These are phyloP conservation scores for Peromyscus aztecus DNA, from an alignment of 2,797 vertebrate genomes.

Conservation along the genomic window DNA sequence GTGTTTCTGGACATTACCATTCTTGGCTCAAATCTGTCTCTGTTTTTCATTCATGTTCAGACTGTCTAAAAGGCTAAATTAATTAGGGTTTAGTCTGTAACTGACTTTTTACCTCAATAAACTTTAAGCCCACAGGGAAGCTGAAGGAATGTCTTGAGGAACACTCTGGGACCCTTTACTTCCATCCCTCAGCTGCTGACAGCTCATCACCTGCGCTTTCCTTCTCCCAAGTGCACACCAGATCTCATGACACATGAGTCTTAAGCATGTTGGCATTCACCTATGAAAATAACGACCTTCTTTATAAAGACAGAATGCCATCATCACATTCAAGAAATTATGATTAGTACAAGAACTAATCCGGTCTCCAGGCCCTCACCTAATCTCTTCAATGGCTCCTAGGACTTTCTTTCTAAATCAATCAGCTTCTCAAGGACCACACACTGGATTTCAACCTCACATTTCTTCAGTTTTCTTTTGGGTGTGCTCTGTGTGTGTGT, in stretches of 20 bases:
- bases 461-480: conserved; percentile 40
- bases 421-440: neutral
- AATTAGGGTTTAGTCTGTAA: neutral
- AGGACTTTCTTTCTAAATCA: too few species aligned
- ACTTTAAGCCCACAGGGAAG: neutral
- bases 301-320: too few species aligned
- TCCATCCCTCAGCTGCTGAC: neutral
- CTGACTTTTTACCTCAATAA: neutral
- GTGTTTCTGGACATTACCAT: neutral
- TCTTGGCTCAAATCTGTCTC: neutral
- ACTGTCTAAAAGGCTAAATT: neutral
- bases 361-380: neutral
- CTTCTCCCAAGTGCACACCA: neutral
- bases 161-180: too few species aligned
- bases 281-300: neutral
- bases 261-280: neutral
- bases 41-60: neutral
- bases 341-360: neutral
- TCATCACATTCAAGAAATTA: neutral
- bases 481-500: neutral
- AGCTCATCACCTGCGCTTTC: neutral
- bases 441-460: neutral
- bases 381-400: neutral
- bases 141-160: neutral
- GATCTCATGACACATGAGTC: too few species aligned